Conservation (phyloP, 2,888 invertebrate species). For the Netelia virgata region DNA sequence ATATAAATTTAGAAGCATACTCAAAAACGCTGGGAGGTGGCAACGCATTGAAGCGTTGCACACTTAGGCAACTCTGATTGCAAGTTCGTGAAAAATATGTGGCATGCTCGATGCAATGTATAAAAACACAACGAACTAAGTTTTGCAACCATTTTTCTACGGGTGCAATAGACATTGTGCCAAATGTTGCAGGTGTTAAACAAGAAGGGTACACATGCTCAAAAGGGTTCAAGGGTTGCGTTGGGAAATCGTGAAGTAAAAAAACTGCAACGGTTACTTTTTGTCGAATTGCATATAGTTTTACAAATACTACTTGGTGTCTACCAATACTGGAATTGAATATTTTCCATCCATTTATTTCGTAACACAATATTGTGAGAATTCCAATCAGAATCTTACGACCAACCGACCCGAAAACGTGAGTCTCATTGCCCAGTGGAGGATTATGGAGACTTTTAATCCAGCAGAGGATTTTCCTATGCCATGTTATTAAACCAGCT, state of each 20-base stretch:
- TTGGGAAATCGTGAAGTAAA: too few relatives aligned
- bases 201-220: too few relatives aligned
- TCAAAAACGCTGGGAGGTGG: slow-evolving; percentile 27
- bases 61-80: not conserved
- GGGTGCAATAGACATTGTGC: too few relatives aligned
- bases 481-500: slow-evolving; percentile 52
- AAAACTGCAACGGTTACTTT: too few relatives aligned
- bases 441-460: slow-evolving; percentile 42
- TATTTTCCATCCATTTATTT: slow-evolving; percentile 1
- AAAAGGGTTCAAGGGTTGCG: too few relatives aligned
- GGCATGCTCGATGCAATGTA: too few relatives aligned
- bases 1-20: slow-evolving; percentile 30
- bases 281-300: not conserved
- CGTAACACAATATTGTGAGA: slow-evolving; percentile 21
- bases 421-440: slow-evolving; percentile 4
- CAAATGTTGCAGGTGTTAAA: too few relatives aligned
- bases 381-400: slow-evolving; percentile 49
- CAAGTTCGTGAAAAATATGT: too few relatives aligned
- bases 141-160: too few relatives aligned
- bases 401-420: slow-evolving; percentile 7
- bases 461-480: slow-evolving; percentile 52
- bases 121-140: too few relatives aligned
- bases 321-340: not conserved
- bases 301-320: not conserved
- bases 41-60: slow-evolving; percentile 8